Conservation (phyloP, 2,797 vertebrate genomes). For the Clarias platycephalus region DNA sequence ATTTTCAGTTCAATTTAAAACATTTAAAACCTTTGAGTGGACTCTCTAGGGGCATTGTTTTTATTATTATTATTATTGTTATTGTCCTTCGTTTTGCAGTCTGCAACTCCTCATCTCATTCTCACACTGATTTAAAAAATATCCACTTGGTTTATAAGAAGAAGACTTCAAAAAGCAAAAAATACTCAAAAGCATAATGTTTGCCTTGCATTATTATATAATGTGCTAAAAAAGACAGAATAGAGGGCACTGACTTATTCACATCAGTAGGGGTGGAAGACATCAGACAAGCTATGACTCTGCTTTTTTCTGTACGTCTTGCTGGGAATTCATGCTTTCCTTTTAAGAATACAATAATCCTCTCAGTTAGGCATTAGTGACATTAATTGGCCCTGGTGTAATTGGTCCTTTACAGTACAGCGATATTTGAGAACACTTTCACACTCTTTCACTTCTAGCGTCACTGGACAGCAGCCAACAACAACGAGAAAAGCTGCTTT, state of each 20-base stretch:
- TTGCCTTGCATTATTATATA: conserved; percentile 17
- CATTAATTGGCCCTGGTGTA: conserved; percentile 73
- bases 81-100: neutral
- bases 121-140: conserved; percentile 22
- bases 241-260: conserved; percentile 7
- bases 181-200: neutral
- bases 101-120: neutral
- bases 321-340: conserved; percentile 59
- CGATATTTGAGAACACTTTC: conserved; percentile 55
- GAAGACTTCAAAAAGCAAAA: neutral
- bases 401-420: conserved; percentile 72
- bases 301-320: conserved; percentile 39
- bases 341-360: conserved; percentile 71
- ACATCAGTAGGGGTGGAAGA: neutral
- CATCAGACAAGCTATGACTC: conserved; percentile 33
- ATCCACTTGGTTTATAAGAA: neutral
- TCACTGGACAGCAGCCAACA: conserved; percentile 62
- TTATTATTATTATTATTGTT: neutral
- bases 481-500: conserved; percentile 57
- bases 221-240: conserved; percentile 33
- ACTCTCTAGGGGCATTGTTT: conserved; percentile 57
- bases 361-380: conserved; percentile 71
- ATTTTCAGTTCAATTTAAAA: conserved; percentile 65
- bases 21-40: conserved; percentile 64
- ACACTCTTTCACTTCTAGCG: conserved; percentile 40